Conservation (phyloP, 2,113 vertebrate species). For the Eublepharis macularius region DNA sequence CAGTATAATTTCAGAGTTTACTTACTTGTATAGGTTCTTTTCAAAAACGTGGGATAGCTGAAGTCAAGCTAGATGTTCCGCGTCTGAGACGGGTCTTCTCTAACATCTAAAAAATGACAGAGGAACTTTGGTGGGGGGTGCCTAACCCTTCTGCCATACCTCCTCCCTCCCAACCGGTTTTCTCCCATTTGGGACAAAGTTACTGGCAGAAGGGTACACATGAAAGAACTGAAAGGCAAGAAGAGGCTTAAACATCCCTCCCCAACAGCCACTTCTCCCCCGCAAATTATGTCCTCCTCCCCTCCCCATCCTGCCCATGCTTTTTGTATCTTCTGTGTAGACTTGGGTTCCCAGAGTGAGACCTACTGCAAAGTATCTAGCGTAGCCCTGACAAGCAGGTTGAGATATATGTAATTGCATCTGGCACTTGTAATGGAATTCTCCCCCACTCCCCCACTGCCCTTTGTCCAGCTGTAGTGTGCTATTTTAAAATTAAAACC, state of each 20-base stretch:
- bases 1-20: neutral
- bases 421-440: neutral
- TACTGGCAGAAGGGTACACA: too few relatives aligned
- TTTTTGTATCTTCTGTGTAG: neutral
- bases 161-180: neutral
- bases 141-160: too few relatives aligned
- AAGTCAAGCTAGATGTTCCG: neutral
- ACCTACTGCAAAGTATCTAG: neutral
- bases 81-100: neutral
- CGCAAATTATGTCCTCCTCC: neutral
- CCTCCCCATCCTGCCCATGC: too few relatives aligned
- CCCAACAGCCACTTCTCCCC: neutral
- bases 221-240: neutral
- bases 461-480: neutral
- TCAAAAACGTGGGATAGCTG: constrained; percentile 7
- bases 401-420: neutral
- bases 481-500: neutral
- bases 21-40: constrained; percentile 15
- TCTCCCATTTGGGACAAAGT: neutral
- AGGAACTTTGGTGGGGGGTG: neutral
- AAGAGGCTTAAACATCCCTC: neutral
- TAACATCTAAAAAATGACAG: neutral
- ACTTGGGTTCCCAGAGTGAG: neutral
- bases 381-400: neutral
- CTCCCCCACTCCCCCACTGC: neutral